Conservation (phyloP, 2,797 vertebrate species). For the Cossypha dichroa region DNA sequence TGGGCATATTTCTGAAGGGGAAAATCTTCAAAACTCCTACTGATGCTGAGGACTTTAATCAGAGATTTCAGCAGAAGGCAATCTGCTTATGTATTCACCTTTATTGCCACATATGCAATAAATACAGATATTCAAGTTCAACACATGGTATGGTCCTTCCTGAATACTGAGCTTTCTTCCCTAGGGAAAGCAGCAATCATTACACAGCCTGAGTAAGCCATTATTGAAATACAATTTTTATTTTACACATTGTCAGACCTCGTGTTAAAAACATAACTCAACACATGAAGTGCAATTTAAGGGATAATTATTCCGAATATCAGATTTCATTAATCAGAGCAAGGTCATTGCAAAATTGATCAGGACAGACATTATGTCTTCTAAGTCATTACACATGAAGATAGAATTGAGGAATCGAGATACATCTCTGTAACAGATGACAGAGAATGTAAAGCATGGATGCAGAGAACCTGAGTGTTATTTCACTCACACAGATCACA, state of each 20-base stretch:
- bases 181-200: not conserved
- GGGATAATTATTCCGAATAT: not conserved
- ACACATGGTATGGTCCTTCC: not conserved
- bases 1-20: not conserved
- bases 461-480: not conserved
- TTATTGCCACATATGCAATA: not conserved
- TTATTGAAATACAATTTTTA: constrained; percentile 23
- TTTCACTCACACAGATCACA: not conserved
- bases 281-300: not conserved
- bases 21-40: not conserved
- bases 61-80: not conserved
- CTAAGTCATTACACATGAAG: constrained; percentile 51
- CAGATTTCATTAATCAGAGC: constrained; percentile 19
- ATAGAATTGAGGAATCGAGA: constrained; percentile 14
- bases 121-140: not conserved
- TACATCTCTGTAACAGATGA: not conserved
- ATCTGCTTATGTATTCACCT: not conserved
- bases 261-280: constrained; percentile 19
- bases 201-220: not conserved
- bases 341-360: constrained; percentile 38
- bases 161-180: not conserved
- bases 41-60: not conserved
- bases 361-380: constrained; percentile 6
- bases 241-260: constrained; percentile 13
- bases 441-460: not conserved